These are phyloP conservation scores for Spilosoma lubricipeda DNA, from an alignment of 2,888 invertebrate species.

Conservation along the genomic window DNA sequence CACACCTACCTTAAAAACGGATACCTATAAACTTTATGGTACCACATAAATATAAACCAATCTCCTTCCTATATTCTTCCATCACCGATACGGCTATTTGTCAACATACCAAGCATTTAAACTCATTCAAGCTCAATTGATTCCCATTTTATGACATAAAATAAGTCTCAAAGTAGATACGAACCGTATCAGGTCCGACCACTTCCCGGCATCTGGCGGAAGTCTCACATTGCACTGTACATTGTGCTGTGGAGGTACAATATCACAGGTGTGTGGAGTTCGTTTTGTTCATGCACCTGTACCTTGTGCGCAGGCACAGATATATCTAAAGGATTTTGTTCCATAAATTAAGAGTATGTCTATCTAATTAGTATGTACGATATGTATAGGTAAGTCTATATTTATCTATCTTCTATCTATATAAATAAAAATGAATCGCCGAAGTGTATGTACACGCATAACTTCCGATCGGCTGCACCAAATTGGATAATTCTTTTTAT, in stretches of 20 bases:
- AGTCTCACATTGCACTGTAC: slow-evolving; percentile 39
- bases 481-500: too few species aligned
- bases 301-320: slow-evolving; percentile 4
- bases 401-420: too few species aligned
- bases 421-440: too few species aligned
- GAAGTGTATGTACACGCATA: too few species aligned
- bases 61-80: background rate
- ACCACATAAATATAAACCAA: background rate
- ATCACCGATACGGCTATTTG: background rate
- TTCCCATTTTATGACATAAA: background rate
- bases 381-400: background rate
- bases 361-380: background rate
- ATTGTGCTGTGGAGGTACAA: slow-evolving; percentile 17
- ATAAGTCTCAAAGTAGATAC: slow-evolving; percentile 1
- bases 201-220: slow-evolving; percentile 66
- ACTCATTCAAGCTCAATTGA: background rate
- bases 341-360: background rate
- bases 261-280: slow-evolving; percentile 17
- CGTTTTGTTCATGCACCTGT: slow-evolving; percentile 22
- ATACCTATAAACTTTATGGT: background rate
- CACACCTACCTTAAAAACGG: background rate
- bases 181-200: slow-evolving; percentile 31
- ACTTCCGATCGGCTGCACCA: too few species aligned
- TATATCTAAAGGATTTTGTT: background rate
- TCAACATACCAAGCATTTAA: background rate